Conservation (phyloP, 2,797 vertebrate species). For the Eremophila alpestris region DNA sequence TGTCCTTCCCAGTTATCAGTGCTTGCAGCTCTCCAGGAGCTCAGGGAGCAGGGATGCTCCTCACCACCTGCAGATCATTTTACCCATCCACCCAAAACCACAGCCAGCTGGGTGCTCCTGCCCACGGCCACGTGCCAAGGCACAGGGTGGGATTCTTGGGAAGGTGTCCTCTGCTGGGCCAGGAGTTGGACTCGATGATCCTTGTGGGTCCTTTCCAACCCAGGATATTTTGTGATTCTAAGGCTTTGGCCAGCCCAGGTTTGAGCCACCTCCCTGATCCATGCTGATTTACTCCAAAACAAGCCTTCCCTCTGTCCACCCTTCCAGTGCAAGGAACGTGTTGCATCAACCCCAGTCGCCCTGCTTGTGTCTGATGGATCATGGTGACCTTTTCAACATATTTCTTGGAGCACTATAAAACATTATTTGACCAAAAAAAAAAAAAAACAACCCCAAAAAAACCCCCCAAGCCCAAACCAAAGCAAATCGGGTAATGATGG, state of each 20-base stretch:
- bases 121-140: background rate
- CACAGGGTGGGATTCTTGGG: background rate
- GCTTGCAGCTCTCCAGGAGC: slow-evolving; percentile 32
- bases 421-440: background rate
- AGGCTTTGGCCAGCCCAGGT: background rate
- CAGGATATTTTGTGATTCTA: background rate
- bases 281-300: background rate
- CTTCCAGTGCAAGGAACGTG: background rate
- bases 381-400: background rate
- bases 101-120: background rate
- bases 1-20: background rate
- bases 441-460: background rate
- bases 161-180: background rate
- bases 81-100: background rate
- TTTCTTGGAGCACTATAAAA: background rate
- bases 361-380: background rate
- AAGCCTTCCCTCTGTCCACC: background rate
- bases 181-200: background rate
- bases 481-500: background rate
- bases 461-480: background rate
- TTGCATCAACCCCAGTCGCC: background rate
- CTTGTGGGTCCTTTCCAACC: background rate
- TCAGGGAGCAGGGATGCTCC: background rate
- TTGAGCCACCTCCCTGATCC: background rate
- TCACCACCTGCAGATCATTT: background rate